A percentile compares a stretch with the other conserved stretches of the same genome.
These are phyloP conservation scores for Oithona nana DNA, from an alignment of 2,888 invertebrate species.

Conservation along the genomic window DNA sequence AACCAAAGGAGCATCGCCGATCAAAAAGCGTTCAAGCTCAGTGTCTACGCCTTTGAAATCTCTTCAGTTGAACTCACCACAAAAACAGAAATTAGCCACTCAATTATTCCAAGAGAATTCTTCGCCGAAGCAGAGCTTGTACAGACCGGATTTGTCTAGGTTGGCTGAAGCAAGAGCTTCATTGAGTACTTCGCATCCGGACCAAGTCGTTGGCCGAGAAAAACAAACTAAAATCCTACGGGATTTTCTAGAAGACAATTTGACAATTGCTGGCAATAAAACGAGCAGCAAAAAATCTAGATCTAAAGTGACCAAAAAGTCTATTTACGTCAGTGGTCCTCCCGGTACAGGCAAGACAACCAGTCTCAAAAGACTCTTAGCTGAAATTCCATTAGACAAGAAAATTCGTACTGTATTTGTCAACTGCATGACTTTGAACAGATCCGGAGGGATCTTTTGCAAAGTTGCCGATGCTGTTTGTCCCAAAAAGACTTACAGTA, in stretches of 20 bases:
- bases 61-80: neutral
- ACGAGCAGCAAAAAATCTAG: slow-evolving; percentile 37
- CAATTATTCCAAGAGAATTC: neutral
- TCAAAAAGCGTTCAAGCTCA: neutral
- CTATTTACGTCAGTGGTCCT: slow-evolving; percentile 83
- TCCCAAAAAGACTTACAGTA: slow-evolving; percentile 36
- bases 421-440: slow-evolving; percentile 74
- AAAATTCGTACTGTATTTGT: slow-evolving; percentile 45
- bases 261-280: no score
- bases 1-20: neutral
- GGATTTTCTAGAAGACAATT: slow-evolving; percentile 44
- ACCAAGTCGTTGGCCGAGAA: slow-evolving; percentile 43
- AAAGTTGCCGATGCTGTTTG: slow-evolving; percentile 39
- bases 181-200: neutral
- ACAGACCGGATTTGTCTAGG: neutral
- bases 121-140: neutral
- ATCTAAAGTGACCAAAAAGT: slow-evolving; percentile 31
- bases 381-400: slow-evolving; percentile 37
- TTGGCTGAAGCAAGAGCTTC: neutral
- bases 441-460: slow-evolving; percentile 57
- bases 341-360: slow-evolving; percentile 96
- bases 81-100: neutral
- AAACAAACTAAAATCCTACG: slow-evolving; percentile 47
- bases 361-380: slow-evolving; percentile 51
- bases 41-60: neutral